phyloP scores from a whole-genome alignment of 2,797 vertebrate genomes.

The Rhadinocentrus ornatus region DNA sequence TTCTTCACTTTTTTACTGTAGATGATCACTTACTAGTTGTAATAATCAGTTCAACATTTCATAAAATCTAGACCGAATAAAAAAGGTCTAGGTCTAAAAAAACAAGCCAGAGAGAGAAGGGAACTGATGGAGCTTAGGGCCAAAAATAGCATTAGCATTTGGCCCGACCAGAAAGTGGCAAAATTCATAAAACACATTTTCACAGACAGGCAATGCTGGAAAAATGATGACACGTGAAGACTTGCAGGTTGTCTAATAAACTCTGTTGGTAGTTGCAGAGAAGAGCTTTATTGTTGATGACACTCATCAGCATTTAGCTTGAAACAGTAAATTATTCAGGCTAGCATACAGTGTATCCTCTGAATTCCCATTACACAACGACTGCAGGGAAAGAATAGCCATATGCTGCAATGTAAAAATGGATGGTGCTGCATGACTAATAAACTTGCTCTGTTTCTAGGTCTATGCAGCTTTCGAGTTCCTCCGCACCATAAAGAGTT shows the following conservation, averaged over 20 bases:
- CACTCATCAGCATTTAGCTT: constrained; percentile 1
- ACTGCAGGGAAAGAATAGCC: not conserved
- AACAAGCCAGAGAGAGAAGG: not conserved
- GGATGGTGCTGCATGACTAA: not conserved
- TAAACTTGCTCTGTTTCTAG: not conserved
- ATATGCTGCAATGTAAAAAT: not conserved
- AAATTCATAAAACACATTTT: constrained; percentile 9
- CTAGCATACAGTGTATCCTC: not conserved
- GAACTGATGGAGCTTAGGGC: not conserved
- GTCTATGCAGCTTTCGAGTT: not conserved
- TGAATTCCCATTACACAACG: constrained; percentile 11
- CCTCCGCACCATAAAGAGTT: constrained; percentile 9
- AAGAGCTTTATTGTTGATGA: constrained; percentile 3
- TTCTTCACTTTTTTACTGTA: too few species aligned
- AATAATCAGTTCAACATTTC: too few species aligned
- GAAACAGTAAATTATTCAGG: constrained; percentile 1
- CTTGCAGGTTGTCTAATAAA: constrained; percentile 7
- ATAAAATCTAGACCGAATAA: too few species aligned
- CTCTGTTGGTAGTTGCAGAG: not conserved
- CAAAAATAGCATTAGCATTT: not conserved
- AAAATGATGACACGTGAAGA: not conserved
- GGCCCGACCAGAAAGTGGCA: not conserved
- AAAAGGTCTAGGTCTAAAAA: too few species aligned
- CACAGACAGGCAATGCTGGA: not conserved
- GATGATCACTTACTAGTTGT: too few species aligned